Evolutionary conservation across 2,888 invertebrate species (phyloP), one percentile per base, ranked within the genome.

Genomic region (Habrosyne pyritoides): DNA sequence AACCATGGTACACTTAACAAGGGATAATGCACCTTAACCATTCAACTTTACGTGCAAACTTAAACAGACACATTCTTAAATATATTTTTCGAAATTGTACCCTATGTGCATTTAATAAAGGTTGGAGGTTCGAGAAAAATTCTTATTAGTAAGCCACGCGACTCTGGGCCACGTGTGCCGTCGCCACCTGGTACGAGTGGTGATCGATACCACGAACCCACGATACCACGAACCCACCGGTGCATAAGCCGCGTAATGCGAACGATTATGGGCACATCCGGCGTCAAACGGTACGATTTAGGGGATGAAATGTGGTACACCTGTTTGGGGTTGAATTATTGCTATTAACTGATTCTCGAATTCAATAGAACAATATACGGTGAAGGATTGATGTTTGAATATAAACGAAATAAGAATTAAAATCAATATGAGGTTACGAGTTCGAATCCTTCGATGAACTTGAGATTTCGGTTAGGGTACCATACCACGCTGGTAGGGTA

Each of bases 121-220:
- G 33, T 6, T 33, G n/a, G 33, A 33, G n/a, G n/a, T 33, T 33
- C n/a, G 33, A 33, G 33, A 6, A n/a, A 33, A 33, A 4, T 33
- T 33, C 69, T 69, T 70, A 65, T 66, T 66, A 57, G 56, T 66
- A 62, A 67, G 66, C 66, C 64, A 64, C 65, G 56, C 62, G 55
- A 62, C 53, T 68, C 62, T 65, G 59, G 64, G 67, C 64, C 36
- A 54, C 55, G 47, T 56, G 77, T 59, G 71, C 77, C 74, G 66
- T 77, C 76, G n/a, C 83, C 53, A 68, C 52, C 69, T 75, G 81
- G 80, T 63, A 84, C 84, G 42, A 2, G 8, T 53, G 69, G 62
- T 68, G 71, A 79, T 82, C 83, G 81, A 81, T 81, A 53, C 58
- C 53, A 14, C 2, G 33, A 33, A 33, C 33, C 33, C 33, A 33